phyloP scores from a whole-genome alignment of 2,888 invertebrate genomes.

The Macrophya annulata region DNA sequence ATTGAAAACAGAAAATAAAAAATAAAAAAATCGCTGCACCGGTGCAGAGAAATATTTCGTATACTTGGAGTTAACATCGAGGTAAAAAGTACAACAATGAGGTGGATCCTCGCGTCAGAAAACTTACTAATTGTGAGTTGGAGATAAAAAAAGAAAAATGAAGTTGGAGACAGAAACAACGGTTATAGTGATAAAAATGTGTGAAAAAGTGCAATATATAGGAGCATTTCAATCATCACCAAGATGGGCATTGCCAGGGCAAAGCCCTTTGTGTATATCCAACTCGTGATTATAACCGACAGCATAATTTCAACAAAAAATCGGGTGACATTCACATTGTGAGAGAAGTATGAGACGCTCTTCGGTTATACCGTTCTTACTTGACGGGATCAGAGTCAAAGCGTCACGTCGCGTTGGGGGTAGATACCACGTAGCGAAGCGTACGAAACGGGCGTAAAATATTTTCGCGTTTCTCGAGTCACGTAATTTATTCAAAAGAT shows the following conservation, averaged over 20 bases:
- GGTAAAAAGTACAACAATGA: background rate
- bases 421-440: background rate
- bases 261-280: conserved; percentile 19
- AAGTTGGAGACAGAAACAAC: background rate
- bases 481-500: conserved; percentile 66
- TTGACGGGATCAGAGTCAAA: background rate
- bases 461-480: conserved; percentile 22
- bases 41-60: background rate
- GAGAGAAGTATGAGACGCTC: conserved; percentile 12
- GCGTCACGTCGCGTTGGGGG: background rate
- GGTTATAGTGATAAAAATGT: background rate
- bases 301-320: conserved; percentile 15
- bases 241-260: background rate
- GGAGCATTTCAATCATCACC: conserved; percentile 33
- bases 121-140: conserved; percentile 27
- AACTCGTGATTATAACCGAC: conserved; percentile 38
- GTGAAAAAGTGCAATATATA: conserved; percentile 9
- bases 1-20: background rate
- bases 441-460: background rate
- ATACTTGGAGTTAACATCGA: background rate
- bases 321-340: conserved; percentile 34
- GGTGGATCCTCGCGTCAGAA: background rate
- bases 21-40: no score
- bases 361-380: background rate
- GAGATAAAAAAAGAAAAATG: background rate